Conservation (phyloP, 2,888 invertebrate genomes). For the Poecilobothrus nobilitatus region DNA sequence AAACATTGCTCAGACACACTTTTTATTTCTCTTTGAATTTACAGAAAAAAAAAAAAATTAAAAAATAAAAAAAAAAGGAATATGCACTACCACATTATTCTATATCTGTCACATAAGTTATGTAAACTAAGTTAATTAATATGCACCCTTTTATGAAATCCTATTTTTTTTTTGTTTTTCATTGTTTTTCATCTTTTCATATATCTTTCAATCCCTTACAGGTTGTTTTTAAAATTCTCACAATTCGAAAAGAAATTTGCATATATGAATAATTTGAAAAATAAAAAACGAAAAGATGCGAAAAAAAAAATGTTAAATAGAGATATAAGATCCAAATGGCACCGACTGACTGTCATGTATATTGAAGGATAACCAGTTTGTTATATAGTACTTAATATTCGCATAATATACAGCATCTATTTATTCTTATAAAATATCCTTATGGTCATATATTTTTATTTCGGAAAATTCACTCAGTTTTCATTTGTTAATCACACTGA, state of each 20-base stretch:
- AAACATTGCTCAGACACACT: neutral
- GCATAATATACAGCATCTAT: no score
- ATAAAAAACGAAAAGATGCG: no score
- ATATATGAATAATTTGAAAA: neutral
- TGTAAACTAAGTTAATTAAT: neutral
- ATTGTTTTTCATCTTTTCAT: no score
- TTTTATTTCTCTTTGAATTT: no score
- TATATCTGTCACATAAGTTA: no score
- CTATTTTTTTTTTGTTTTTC: neutral
- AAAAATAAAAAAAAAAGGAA: no score
- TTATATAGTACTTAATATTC: neutral
- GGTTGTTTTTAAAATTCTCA: neutral
- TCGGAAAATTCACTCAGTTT: neutral
- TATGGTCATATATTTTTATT: no score
- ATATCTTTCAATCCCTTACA: neutral
- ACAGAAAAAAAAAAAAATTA: no score
- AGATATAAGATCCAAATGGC: no score
- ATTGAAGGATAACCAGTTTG: neutral
- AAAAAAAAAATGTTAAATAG: no score
- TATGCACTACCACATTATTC: no score
- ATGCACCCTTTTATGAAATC: neutral
- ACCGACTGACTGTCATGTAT: neutral
- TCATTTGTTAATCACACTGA: neutral
- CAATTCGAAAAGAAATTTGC: neutral
- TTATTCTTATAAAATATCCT: neutral